These are phyloP conservation scores for Chroicocephalus ridibundus DNA, from an alignment of 2,113 vertebrate species.

Conservation along the genomic window DNA sequence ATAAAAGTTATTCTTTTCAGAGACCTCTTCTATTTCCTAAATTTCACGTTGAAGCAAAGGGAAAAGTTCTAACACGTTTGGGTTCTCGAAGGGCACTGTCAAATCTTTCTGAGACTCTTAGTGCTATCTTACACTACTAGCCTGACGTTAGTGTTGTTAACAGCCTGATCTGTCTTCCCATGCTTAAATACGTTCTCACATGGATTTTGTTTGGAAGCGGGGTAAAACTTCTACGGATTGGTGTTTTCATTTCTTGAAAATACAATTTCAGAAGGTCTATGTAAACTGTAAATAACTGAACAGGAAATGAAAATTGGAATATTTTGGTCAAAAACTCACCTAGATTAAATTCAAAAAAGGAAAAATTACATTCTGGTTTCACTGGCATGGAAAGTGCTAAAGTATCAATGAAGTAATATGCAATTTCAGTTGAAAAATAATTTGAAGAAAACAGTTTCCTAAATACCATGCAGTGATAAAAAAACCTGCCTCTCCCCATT, in stretches of 20 bases:
- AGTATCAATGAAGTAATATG: not conserved
- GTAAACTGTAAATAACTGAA: not conserved
- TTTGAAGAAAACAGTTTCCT: not conserved
- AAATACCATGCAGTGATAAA: not conserved
- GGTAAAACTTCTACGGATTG: not conserved
- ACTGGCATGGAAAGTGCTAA: not conserved
- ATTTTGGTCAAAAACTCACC: not conserved
- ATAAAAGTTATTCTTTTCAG: not conserved
- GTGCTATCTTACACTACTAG: fast-evolving
- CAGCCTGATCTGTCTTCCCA: not conserved
- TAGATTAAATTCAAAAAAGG: not conserved
- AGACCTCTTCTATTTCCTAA: not conserved
- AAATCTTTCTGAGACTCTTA: not conserved
- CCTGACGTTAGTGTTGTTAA: not conserved
- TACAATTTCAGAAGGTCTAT: not conserved
- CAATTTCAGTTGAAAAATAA: not conserved
- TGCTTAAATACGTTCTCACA: fast-evolving
- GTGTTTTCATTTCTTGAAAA: not conserved
- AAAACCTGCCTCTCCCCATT: not conserved
- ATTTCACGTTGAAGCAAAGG: not conserved
- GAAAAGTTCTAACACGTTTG: not conserved
- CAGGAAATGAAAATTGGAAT: not conserved
- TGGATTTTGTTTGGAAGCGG: not conserved
- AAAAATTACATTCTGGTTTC: not conserved
- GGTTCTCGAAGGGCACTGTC: not conserved